Base-by-base conservation (phyloP, 2,113 vertebrate species). In the Geococcyx californianus region DNA sequence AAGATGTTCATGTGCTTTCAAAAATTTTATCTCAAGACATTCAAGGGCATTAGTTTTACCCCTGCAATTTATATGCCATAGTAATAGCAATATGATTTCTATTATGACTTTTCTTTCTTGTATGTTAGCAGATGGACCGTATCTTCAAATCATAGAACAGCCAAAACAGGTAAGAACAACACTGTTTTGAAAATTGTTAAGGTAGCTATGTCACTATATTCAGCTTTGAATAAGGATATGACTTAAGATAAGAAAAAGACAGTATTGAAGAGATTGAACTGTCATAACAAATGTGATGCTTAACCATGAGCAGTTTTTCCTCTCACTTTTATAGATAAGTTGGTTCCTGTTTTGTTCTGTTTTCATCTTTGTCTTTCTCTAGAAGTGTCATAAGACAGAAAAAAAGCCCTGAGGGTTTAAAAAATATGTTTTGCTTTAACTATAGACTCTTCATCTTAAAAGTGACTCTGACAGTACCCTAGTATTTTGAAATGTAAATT, bases 121-220 rank as follows among this genome's bases (percentile, higher is more conserved):
- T 94, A 84, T 91, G 13, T 60, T 97, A 99, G 98, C 96, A 73
- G 99, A 99, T 58, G 98, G 98, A 84, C 98, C 99, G 0, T 99
- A 95, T 90, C 98, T 99, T 89, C 98, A 98, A 95, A 99, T 99
- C 73, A 89, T 97, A 88, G 99, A 99, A 82, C 98, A 99, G 80
- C 99, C 99, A 42, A 99, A 99, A 90, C 99, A 99, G 98, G 99
- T 99, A 97, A 98, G 75, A 79, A 42, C 2, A 93, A 52, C 13
- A 28, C 4, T 90, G 19, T 94, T 85, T 94, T 70, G 25, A 51
- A 79, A 92, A 55, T 76, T 6, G 77, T 49, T 55, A 9, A 80
- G 20, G 31, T 80, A 83, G 7, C 17, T 77, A 5, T 66, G 79
- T 95, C 67, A 52, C 7, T 62, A 7, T 66, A 47, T 78, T 85